These are phyloP conservation scores for Neoaliturus tenellus DNA, from an alignment of 2,888 invertebrate genomes.

Conservation along the genomic window DNA sequence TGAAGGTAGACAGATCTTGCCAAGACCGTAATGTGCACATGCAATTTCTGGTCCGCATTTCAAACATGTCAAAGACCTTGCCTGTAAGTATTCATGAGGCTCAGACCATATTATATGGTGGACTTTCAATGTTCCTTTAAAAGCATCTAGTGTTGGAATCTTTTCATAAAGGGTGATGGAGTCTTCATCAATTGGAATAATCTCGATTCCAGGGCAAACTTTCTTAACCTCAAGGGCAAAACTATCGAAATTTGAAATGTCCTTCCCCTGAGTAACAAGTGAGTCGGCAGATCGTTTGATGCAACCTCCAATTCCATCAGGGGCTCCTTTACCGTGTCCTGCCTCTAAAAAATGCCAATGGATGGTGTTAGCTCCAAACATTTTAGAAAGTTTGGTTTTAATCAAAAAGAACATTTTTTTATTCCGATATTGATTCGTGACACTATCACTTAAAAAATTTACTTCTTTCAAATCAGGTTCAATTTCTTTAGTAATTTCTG, in stretches of 20 bases:
- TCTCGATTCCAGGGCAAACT: slow-evolving; percentile 36
- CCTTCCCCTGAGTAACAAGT: slow-evolving; percentile 55
- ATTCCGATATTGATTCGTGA: slow-evolving; percentile 70
- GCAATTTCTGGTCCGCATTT: slow-evolving; percentile 6
- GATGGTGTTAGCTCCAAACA: slow-evolving; percentile 60
- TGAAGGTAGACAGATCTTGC: slow-evolving; percentile 34
- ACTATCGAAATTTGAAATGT: slow-evolving; percentile 44
- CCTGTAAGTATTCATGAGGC: slow-evolving; percentile 19
- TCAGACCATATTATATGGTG: slow-evolving; percentile 46
- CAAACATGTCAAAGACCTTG: slow-evolving; percentile 27
- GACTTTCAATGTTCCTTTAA: slow-evolving; percentile 58
- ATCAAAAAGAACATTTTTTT: too few relatives aligned
- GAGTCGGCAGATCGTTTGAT: slow-evolving; percentile 67
- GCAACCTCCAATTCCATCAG: slow-evolving; percentile 69
- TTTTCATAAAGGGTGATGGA: slow-evolving; percentile 37
- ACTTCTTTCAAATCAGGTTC: too few relatives aligned
- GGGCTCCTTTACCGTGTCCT: slow-evolving; percentile 65
- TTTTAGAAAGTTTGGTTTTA: slow-evolving; percentile 61
- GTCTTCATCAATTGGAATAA: slow-evolving; percentile 42
- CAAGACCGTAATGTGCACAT: slow-evolving; percentile 42
- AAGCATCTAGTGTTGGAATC: slow-evolving; percentile 36
- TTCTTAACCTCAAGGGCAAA: background rate
- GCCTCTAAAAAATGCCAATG: slow-evolving; percentile 67
- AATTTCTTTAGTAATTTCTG: slow-evolving; percentile 60
- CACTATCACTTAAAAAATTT: slow-evolving; percentile 70